Evolutionary conservation across 2,888 invertebrate species (phyloP), one percentile per base, ranked within the genome.

Genomic region (Parapristionchus giblindavisi): DNA sequence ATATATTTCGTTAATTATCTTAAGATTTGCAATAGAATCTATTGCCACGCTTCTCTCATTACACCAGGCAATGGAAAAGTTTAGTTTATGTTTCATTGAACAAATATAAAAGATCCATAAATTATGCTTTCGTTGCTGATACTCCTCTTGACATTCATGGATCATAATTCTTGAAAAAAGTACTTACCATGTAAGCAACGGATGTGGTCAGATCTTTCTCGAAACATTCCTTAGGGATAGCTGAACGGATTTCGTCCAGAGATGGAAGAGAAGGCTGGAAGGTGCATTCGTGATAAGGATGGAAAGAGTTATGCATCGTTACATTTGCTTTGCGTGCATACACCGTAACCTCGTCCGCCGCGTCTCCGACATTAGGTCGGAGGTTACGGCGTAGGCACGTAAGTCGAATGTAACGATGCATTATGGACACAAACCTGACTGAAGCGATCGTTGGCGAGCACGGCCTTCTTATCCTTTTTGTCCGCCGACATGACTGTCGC

Each of bases 191-290:
- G 76, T 84, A 86, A 75, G 79, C 80, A 38, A 82, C 60, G 40
- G 85, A 87, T 43, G 73, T 80, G 43, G 77, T 38, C 1, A 83
- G 79, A 60, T 80, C 80, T 79, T 87, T 87, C 71, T 85, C 85
- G 75, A 87, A 87, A 65, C 87, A 87, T 70, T 87, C 78, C 60
- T 78, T 76, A 21, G 87, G 87, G 54, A 87, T 84, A 5, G 85
- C 81, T n/a, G 79, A 76, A 52, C 84, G 80, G 61, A 87, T 73
- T 63, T 83, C 85, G 21, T 85, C 83, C 21, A 84, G 74, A 17
- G 84, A 80, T 34, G 87, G 87, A 38, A 86, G 79, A 6, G 61
- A 24, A 61, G 43, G 65, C 29, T 38, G 65, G 6, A 24, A 65
- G 11, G 8, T n/a, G n/a, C n/a, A n/a, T 43, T 14, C 43, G 43